phyloP scores from a whole-genome alignment of 2,888 invertebrate species.

The Luperina nickerlii region DNA sequence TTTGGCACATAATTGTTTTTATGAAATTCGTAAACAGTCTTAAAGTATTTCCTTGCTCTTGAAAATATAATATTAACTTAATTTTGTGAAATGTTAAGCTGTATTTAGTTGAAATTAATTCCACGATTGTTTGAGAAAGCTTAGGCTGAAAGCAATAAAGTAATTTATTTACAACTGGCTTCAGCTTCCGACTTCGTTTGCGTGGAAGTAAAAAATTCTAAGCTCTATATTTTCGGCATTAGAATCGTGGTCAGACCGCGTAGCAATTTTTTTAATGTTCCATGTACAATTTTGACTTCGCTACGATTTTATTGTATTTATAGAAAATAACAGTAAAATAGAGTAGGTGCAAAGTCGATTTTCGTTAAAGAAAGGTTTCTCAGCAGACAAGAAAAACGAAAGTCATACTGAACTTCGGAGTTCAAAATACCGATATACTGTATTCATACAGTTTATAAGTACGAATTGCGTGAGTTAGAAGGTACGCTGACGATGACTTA shows the following conservation, averaged over 20 bases:
- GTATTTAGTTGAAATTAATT: not conserved
- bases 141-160: not conserved
- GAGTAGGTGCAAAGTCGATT: not conserved
- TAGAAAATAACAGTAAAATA: too few relatives aligned
- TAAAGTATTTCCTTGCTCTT: not conserved
- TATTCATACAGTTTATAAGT: too few relatives aligned
- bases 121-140: not conserved
- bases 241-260: not conserved
- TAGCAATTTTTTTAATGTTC: not conserved
- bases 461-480: too few relatives aligned
- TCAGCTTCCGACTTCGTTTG: not conserved
- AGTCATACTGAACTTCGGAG: too few relatives aligned
- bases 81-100: constrained; percentile 1
- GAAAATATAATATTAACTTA: not conserved
- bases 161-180: not conserved
- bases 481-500: too few relatives aligned
- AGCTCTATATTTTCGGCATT: not conserved
- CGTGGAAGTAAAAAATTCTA: too few relatives aligned
- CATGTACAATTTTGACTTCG: not conserved
- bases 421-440: too few relatives aligned
- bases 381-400: not conserved
- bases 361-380: too few relatives aligned
- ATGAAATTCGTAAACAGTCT: not conserved
- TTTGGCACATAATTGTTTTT: constrained; percentile 3
- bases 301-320: not conserved